Base-by-base conservation (phyloP, 2,113 vertebrate genomes). In the Cebidichthys violaceus region DNA sequence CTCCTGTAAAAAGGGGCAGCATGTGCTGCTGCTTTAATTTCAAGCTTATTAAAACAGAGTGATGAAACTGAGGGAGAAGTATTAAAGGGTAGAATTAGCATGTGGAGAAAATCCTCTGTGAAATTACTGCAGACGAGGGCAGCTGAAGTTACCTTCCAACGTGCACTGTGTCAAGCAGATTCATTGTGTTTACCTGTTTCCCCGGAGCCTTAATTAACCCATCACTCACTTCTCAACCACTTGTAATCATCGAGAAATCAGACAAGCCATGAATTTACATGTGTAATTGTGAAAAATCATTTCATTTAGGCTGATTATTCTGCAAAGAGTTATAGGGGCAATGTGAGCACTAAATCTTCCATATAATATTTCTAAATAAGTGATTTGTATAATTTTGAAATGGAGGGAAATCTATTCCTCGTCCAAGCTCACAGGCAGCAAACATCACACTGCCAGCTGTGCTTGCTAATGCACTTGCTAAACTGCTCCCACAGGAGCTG, bases 71-170 rank as follows among this genome's bases (percentile, higher is more conserved):
- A 85, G 84, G 88, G 82, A 57, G 83, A 83, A 84, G 83, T 92
- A 94, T 93, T 91, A 95, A 94, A 94, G 94, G 93, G 92, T 92
- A 94, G 90, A 93, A 94, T 95, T 95, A 92, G 91, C 93, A 93
- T 93, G 92, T 88, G 86, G 83, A 91, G 88, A 94, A 89, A 92
- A 92, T 94, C 82, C 88, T 87, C 86, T 92, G 90, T 94, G 93
- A 95, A 95, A 94, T 94, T 87, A 89, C 89, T 88, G 76, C 83
- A 71, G 82, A 68, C 35, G 69, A 87, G 85, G 83, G 85, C 87
- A 83, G 65, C 85, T 64, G 84, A 73, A 77, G 79, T 75, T 81
- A 52, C 74, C 79, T 77, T 69, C 4, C 14, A 39, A 64, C 15
- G 35, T 74, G 64, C 59, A 9, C 75, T 0, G 35, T 81, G 52